These are phyloP conservation scores for Periphyllus acericola DNA, from an alignment of 2,888 invertebrate species.

Conservation along the genomic window DNA sequence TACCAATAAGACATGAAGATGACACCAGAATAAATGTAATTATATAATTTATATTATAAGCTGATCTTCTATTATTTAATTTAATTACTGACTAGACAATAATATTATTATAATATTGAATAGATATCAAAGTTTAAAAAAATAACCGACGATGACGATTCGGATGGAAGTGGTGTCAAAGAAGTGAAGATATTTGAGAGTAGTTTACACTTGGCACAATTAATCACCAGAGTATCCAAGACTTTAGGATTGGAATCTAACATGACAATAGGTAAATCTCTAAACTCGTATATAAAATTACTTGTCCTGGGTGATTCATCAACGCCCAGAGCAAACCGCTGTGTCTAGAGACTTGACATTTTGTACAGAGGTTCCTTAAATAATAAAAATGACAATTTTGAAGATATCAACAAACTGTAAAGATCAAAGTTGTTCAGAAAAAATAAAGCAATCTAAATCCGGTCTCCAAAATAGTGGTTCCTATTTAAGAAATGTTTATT, in stretches of 20 bases:
- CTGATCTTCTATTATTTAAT: background rate
- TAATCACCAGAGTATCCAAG: slow-evolving; percentile 72
- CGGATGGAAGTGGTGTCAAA: background rate
- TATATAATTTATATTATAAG: background rate
- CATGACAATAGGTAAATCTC: slow-evolving; percentile 67
- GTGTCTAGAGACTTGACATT: no score
- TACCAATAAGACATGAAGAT: slow-evolving; percentile 3
- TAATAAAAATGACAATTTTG: no score
- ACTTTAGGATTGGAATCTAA: slow-evolving; percentile 75
- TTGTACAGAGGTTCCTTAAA: no score
- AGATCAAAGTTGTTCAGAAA: no score
- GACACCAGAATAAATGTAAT: slow-evolving; percentile 30
- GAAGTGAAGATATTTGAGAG: slow-evolving; percentile 67
- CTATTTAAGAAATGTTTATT: no score
- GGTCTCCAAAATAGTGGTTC: no score
- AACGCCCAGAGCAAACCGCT: no score
- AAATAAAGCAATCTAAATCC: no score
- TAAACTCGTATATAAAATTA: background rate
- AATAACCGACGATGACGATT: background rate
- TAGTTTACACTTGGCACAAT: slow-evolving; percentile 68
- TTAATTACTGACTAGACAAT: background rate
- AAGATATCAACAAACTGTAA: no score
- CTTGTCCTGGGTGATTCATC: no score
- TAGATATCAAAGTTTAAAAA: slow-evolving; percentile 14
- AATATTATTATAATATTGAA: background rate